Percentiles rank a stretch among this genome's conserved stretches.
Conservation (phyloP, 2,888 invertebrate species). For the Tuberolachnus salignus region DNA sequence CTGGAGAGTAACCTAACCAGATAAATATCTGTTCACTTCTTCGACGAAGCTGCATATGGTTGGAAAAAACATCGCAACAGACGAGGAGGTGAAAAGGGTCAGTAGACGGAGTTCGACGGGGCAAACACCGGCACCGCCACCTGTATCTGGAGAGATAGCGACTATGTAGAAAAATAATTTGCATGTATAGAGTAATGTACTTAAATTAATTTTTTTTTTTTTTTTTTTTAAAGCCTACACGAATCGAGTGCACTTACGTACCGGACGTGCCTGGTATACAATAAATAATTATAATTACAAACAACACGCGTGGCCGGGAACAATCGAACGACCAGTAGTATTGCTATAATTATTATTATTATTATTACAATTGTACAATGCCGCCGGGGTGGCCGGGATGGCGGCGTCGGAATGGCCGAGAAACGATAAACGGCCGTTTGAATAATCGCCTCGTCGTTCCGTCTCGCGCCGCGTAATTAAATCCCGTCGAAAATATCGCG, state of each 20-base stretch:
- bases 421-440: constrained; percentile 3
- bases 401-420: not conserved
- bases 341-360: too few species aligned
- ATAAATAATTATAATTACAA: too few species aligned
- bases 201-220: too few species aligned
- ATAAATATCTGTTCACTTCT: not conserved
- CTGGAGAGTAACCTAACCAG: not conserved
- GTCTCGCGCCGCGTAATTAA: constrained; percentile 21
- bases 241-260: too few species aligned
- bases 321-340: not conserved
- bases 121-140: too few species aligned
- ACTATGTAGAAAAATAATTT: too few species aligned
- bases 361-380: not conserved
- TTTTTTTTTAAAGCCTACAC: too few species aligned
- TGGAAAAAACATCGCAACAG: not conserved
- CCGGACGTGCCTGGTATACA: too few species aligned
- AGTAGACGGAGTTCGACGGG: too few species aligned
- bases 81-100: not conserved
- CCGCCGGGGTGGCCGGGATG: not conserved
- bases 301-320: not conserved
- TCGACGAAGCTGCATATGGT: not conserved
- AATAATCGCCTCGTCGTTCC: constrained; percentile 6
- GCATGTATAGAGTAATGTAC: too few species aligned
- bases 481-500: constrained; percentile 36
- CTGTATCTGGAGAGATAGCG: too few species aligned